phyloP scores from a whole-genome alignment of 2,888 invertebrate genomes.

The Seira musarum region DNA sequence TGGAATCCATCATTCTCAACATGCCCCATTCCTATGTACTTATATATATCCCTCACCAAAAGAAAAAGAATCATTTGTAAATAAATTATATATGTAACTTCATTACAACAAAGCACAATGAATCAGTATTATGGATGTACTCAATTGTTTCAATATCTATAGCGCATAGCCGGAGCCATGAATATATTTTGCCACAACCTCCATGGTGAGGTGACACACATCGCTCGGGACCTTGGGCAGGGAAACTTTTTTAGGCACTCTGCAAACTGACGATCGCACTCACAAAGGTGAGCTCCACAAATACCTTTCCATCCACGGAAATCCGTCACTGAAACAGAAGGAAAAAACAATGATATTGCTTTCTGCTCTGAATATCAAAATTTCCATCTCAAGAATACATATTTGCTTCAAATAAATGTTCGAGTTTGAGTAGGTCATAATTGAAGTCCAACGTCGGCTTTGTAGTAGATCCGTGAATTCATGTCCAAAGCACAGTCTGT shows the following conservation, averaged over 20 bases:
- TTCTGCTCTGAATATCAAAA: too few species aligned
- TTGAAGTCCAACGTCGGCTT: neutral
- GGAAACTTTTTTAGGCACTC: conserved; percentile 84
- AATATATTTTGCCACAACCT: conserved; percentile 72
- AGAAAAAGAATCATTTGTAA: neutral
- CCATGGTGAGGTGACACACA: conserved; percentile 83
- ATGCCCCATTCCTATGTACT: too few species aligned
- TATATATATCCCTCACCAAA: neutral
- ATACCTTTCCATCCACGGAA: conserved; percentile 74
- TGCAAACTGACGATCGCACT: conserved; percentile 86
- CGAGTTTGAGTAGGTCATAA: neutral
- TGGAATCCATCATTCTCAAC: neutral
- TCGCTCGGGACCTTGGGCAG: conserved; percentile 81
- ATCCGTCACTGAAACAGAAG: conserved; percentile 73
- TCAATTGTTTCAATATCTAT: conserved; percentile 35
- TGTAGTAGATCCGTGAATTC: neutral
- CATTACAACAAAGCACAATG: conserved; percentile 15
- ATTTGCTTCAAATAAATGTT: too few species aligned
- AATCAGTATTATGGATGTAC: too few species aligned
- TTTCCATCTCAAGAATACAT: too few species aligned
- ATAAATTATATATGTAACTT: neutral
- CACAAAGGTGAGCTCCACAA: conserved; percentile 86
- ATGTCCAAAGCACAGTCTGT: neutral
- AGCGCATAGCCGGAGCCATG: conserved; percentile 63
- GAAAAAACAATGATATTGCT: too few species aligned